Base-by-base conservation (phyloP, 2,888 invertebrate genomes). In the Mermis nigrescens region DNA sequence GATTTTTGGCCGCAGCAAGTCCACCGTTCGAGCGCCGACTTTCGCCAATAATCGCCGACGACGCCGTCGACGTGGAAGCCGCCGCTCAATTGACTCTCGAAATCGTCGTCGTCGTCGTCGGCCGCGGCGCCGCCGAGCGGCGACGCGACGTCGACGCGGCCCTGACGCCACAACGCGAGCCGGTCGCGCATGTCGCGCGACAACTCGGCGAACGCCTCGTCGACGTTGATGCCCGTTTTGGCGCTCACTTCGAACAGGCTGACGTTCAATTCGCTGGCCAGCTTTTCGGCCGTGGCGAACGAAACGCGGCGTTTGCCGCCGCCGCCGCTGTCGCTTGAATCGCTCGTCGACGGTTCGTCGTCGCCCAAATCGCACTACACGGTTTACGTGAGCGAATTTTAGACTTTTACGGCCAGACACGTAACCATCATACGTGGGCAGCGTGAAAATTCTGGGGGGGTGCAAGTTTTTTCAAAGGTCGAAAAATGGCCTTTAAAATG, bases 61-160 rank as follows among this genome's bases (percentile, higher is more conserved):
- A 72, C 71, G 19, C 71, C 71, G 59, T 71, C 70, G 26, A 71
- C 67, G 60, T 71, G 71, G 61, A 71, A 71, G 2, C 71, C 71
- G 19, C 69, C 66, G 4, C 67, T 63, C 59, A 66, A 65, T 54
- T 63, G 62, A 26, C 68, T 67, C 7, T 67, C 66, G 48, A 68
- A 67, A 24, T 38, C 46, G 2, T 38, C 32, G 26, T 27, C 51
- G 48, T 26, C 55, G 52, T 28, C 31, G 28, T 29, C 3, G 22
- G 64, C 65, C 52, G 63, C 63, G 55, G 65, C 63, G 12, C 46
- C 4, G 22, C 64, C 63, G 53, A 7, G 12, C 7, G 52, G 7
- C 38, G 19, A 19, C 12, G 15, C 51, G 12, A 22, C 51, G 12
- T 12, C 19, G 38, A 12, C 12, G 12, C 12, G 19, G 26, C 26